Percentiles rank a stretch among this genome's conserved stretches.
These are phyloP conservation scores for Heterodera carotae DNA, from an alignment of 1,140 invertebrate species.

Conservation along the genomic window DNA sequence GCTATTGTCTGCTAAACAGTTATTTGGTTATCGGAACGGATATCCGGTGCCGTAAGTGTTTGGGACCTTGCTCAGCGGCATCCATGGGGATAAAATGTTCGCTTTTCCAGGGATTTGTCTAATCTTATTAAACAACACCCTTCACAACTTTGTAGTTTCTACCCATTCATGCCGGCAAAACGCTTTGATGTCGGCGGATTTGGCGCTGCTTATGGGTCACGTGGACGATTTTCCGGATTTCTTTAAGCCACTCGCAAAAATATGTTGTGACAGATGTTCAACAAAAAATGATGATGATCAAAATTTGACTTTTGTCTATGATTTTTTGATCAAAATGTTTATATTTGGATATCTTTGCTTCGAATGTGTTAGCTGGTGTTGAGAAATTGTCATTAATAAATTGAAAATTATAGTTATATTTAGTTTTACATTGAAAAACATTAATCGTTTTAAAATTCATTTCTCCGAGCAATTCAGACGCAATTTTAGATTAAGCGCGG, in stretches of 20 bases:
- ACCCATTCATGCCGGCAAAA: neutral
- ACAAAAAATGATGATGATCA: neutral
- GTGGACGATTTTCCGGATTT: neutral
- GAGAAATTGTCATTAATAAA: no score
- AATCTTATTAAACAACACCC: no score
- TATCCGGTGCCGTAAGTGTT: neutral
- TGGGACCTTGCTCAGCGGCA: neutral
- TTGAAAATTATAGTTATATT: no score
- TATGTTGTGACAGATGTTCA: neutral
- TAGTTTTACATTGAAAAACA: no score
- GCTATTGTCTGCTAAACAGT: no score
- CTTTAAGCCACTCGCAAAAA: neutral
- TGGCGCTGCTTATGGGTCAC: neutral
- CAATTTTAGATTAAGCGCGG: no score
- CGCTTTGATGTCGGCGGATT: neutral
- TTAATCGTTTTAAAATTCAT: no score
- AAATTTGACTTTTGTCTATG: neutral
- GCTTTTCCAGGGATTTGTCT: neutral
- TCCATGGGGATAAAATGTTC: neutral
- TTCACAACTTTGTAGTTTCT: neutral
- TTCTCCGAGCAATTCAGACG: no score
- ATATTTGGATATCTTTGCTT: no score
- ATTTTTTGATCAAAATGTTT: neutral
- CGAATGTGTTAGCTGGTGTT: no score
- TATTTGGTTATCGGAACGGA: neutral